Base-by-base conservation (phyloP, 2,113 vertebrate species). In the Tiliqua scincoides region DNA sequence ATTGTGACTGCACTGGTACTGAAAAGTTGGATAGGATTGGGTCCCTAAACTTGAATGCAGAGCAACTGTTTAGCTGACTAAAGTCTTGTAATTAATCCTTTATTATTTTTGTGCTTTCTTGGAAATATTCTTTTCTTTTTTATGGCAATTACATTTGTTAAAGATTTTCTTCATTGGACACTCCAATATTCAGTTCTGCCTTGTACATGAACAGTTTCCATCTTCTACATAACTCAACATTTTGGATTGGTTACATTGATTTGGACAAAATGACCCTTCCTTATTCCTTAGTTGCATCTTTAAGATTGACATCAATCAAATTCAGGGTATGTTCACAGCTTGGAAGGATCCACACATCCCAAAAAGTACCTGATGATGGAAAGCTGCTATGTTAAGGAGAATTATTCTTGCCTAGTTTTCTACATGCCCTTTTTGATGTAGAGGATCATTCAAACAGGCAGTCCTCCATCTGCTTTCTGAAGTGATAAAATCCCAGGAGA, bases 361-460 rank as follows among this genome's bases (percentile, higher is more conserved):
- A 23, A 35, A 78, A 80, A 43, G 12, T 65, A 8, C 63, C 43
- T 68, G 40, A 7, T 40, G 43, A 70, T 68, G 48, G 30, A 82
- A 82, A 68, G 30, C 18, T 70, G 43, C 32, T 82, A 68, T 23
- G 30, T 68, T 82, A 32, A 18, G 40, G 43, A 35, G 20, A 82
- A 54, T 23, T 54, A 32, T 32, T 82, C 63, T 70, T 12, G n/a
- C 63, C 65, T 82, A 63, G 43, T 68, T 82, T 52, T 25, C 63
- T 54, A 23, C 25, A 70, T 54, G 10, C 30, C 14, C 4, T 70
- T 21, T 82, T 32, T 54, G 43, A 82, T 70, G 43, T 23, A 70
- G 43, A 54, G 43, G 43, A 57, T 82, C 65, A 82, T 82, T 82
- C 79, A 82, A 52, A 82, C 43, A 68, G 54, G 79, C 37, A 80